These are phyloP conservation scores for Apostichopus japonicus DNA, from an alignment of 35 echinoderm and acorn worm genomes.

Conservation along the genomic window DNA sequence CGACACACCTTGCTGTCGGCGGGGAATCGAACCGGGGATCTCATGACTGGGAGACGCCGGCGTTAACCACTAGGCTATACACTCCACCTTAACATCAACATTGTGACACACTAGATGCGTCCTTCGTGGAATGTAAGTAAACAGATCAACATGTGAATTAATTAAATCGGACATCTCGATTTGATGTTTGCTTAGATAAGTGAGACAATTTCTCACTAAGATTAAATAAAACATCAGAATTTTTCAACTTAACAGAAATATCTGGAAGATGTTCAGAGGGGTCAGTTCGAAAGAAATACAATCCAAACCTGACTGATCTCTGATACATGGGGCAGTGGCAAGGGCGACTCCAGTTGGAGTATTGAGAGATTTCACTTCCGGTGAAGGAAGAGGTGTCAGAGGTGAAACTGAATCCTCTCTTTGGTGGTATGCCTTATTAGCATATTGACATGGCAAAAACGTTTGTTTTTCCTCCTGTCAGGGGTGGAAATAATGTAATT, in stretches of 20 bases:
- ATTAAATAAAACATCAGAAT: neutral
- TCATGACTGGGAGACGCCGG: no score
- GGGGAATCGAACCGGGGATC: no score
- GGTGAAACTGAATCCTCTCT: neutral
- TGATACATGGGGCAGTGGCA: no score
- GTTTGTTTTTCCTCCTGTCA: constrained; percentile 23
- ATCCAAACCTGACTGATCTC: neutral
- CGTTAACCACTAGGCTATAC: no score
- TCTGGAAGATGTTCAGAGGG: neutral
- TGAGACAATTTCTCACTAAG: neutral
- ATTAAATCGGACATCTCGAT: neutral
- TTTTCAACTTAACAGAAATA: neutral
- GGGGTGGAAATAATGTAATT: neutral
- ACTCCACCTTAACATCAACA: no score
- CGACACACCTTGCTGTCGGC: no score
- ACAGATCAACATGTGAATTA: neutral
- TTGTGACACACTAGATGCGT: neutral
- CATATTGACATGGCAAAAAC: constrained; percentile 43
- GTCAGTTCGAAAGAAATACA: neutral
- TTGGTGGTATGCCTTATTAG: neutral
- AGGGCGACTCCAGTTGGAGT: neutral
- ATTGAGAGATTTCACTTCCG: neutral
- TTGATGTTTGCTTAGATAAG: neutral
- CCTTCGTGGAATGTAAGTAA: neutral
- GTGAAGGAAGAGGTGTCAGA: neutral